Conservation (phyloP, 2,888 invertebrate species). For the Crocallis elinguaria region DNA sequence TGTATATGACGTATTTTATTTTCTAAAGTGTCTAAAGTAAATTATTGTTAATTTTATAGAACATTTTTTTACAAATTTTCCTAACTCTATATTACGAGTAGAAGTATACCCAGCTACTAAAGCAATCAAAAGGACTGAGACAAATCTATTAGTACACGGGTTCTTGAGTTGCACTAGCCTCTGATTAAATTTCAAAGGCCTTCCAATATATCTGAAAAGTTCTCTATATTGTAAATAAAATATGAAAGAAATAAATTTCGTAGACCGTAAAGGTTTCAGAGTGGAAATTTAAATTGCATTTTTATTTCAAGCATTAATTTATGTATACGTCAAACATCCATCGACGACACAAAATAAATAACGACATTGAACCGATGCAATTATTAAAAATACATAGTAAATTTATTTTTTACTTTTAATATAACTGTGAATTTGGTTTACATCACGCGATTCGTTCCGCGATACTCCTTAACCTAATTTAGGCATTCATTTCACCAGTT, state of each 20-base stretch:
- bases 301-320: not conserved
- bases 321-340: not conserved
- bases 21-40: not conserved
- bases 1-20: not conserved
- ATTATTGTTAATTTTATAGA: too few species aligned
- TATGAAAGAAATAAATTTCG: slow-evolving; percentile 3
- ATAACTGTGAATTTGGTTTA: slow-evolving; percentile 57
- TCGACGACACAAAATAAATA: not conserved
- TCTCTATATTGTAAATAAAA: slow-evolving; percentile 8
- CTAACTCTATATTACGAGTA: too few species aligned
- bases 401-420: slow-evolving; percentile 61
- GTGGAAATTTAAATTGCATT: not conserved
- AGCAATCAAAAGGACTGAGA: slow-evolving; percentile 54
- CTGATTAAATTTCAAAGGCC: slow-evolving; percentile 36
- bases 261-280: slow-evolving; percentile 30
- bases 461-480: slow-evolving; percentile 79
- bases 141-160: slow-evolving; percentile 47
- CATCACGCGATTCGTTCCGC: slow-evolving; percentile 68
- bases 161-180: slow-evolving; percentile 38
- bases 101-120: slow-evolving; percentile 43
- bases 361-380: too few species aligned
- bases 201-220: slow-evolving; percentile 21
- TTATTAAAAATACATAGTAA: too few species aligned
- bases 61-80: too few species aligned
- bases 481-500: slow-evolving; percentile 79